phyloP scores from a whole-genome alignment of 2,113 vertebrate genomes.

The Phodopus roborovskii region DNA sequence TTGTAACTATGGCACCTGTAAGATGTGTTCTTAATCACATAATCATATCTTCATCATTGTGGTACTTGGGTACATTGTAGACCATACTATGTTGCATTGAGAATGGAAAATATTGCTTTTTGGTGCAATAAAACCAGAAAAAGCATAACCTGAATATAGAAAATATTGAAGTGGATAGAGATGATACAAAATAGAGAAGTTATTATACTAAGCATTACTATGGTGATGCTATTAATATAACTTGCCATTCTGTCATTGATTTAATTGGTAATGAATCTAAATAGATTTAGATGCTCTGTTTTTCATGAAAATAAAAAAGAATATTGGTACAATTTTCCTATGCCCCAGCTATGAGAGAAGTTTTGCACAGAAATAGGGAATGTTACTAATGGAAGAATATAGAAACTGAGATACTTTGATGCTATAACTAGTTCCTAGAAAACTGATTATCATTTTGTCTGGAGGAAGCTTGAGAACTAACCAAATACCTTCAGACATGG shows the following conservation, averaged over 20 bases:
- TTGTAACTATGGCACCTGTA: background rate
- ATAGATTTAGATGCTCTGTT: background rate
- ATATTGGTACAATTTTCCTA: background rate
- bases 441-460: background rate
- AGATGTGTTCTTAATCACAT: background rate
- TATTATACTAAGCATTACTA: background rate
- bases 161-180: background rate
- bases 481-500: background rate
- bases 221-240: no score
- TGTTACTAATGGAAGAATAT: background rate
- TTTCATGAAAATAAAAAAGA: background rate
- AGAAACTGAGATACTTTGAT: background rate
- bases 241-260: background rate
- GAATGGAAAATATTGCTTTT: background rate
- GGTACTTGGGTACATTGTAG: background rate
- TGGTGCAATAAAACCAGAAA: background rate
- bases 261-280: background rate
- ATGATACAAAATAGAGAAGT: background rate
- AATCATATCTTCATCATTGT: background rate
- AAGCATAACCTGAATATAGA: background rate
- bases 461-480: background rate
- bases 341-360: background rate
- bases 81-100: background rate
- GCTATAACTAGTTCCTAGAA: background rate
- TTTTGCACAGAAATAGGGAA: background rate